Conservation (phyloP, 2,797 vertebrate genomes). For the Galaxias olidus region DNA sequence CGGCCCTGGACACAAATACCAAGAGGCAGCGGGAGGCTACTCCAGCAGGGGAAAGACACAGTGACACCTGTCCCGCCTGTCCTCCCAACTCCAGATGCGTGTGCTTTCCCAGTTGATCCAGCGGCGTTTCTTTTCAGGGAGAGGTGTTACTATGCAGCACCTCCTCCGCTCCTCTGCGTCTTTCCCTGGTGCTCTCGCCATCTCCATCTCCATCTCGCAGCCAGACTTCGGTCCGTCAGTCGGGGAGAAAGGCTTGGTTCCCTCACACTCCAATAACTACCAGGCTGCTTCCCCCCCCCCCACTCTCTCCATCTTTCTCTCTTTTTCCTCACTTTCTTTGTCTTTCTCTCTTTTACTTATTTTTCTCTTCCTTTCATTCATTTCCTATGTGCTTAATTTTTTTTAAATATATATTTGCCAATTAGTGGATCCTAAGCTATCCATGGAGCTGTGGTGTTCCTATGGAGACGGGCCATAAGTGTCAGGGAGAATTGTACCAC, state of each 20-base stretch:
- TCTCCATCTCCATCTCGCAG: background rate
- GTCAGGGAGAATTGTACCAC: background rate
- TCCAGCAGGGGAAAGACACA: no score
- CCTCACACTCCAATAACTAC: slow-evolving; percentile 5
- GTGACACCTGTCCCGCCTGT: no score
- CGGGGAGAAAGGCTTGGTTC: background rate
- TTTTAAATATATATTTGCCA: background rate
- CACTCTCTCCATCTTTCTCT: background rate
- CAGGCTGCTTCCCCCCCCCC: background rate
- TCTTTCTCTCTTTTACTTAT: background rate
- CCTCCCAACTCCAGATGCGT: no score
- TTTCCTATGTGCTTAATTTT: background rate
- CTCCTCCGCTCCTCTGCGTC: background rate
- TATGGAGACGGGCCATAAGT: background rate
- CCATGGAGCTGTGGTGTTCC: background rate
- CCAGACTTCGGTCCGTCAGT: background rate
- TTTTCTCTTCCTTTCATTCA: background rate
- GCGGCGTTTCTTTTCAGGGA: no score
- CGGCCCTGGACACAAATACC: no score
- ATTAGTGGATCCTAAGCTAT: background rate
- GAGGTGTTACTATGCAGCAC: no score
- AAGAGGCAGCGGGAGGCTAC: no score
- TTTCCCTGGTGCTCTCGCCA: background rate
- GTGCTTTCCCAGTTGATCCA: no score
- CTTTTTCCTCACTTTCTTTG: no score